Evolutionary conservation across 2,888 invertebrate species (phyloP), one percentile per base, ranked within the genome.

Genomic region (Automeris io): DNA sequence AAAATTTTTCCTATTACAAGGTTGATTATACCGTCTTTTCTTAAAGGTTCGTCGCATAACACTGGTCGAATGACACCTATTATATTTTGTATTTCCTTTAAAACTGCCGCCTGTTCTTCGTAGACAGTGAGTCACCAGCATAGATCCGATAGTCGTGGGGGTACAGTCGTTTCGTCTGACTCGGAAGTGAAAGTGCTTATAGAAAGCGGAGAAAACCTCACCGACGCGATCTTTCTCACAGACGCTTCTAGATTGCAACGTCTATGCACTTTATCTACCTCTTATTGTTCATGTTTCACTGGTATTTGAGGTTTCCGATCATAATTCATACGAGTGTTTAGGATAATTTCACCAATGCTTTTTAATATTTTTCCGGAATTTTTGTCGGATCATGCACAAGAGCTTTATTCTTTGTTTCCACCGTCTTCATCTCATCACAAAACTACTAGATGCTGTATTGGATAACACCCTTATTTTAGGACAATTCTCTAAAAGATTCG

Each of bases 171-270:
- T 69, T 67, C 62, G 73, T 68, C 65, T 63, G 66, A 55, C 54
- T 56, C 61, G 66, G 71, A 72, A 74, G 76, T 74, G 75, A 76
- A 74, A 75, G 76, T 73, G 49, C 24, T 42, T 57, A 56, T 69
- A 72, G 74, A 75, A 73, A 73, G 73, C 54, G 59, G 75, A 47
- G 75, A 72, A 72, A 74, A 67, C 59, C 49, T 49, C 50, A 40
- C 35, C 47, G 45, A 34, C 54, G 54, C 63, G 58, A 61, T 67
- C 63, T 57, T 59, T 55, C 54, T 42, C 51, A 45, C 38, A 46
- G 58, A 52, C 44, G 52, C 42, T 53, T 58, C 58, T 60, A 62
- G 60, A 61, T 46, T 70, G 68, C 66, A 66, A 46, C 50, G 53
- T 45, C 58, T 60, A 64, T 67, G 68, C 65, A 67, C 25, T 42